Evolutionary conservation across 2,113 vertebrate genomes (phyloP).

Genomic region (Athene cunicularia): DNA sequence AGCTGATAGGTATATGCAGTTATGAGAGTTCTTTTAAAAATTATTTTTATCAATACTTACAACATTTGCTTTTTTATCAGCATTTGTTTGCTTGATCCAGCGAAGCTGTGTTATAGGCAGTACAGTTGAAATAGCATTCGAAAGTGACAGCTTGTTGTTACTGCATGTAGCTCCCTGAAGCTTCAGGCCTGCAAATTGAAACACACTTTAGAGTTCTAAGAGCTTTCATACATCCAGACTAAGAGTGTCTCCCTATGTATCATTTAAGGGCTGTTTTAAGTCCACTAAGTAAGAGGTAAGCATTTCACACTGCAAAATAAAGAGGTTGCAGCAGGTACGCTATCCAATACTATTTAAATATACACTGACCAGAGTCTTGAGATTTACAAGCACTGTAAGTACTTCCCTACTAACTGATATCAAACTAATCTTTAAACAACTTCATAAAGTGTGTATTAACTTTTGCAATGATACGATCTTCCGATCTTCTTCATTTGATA

Average conservation of each 20-base stretch:
- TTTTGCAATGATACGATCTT: background rate
- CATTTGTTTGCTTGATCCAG: constrained; percentile 89
- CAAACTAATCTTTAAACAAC: background rate
- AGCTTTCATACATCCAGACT: background rate
- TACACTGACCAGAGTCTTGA: background rate
- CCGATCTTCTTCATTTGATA: background rate
- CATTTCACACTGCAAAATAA: background rate
- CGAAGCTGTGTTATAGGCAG: constrained; percentile 94
- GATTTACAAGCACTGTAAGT: background rate
- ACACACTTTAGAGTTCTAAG: background rate
- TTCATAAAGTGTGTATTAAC: background rate
- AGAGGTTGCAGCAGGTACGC: background rate
- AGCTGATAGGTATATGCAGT: no score
- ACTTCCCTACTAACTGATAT: background rate
- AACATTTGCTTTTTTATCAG: constrained; percentile 89
- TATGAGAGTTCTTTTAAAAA: background rate
- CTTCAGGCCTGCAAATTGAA: constrained; percentile 80
- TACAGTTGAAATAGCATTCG: constrained; percentile 90
- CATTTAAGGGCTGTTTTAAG: background rate
- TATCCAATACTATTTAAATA: background rate
- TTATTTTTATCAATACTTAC: constrained; percentile 69
- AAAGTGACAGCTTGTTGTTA: constrained; percentile 96
- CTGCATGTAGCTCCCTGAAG: constrained; percentile 92
- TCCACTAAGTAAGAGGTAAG: background rate
- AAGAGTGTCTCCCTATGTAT: background rate